Conservation (phyloP, 2,113 vertebrate genomes). For the Halcyon senegalensis region DNA sequence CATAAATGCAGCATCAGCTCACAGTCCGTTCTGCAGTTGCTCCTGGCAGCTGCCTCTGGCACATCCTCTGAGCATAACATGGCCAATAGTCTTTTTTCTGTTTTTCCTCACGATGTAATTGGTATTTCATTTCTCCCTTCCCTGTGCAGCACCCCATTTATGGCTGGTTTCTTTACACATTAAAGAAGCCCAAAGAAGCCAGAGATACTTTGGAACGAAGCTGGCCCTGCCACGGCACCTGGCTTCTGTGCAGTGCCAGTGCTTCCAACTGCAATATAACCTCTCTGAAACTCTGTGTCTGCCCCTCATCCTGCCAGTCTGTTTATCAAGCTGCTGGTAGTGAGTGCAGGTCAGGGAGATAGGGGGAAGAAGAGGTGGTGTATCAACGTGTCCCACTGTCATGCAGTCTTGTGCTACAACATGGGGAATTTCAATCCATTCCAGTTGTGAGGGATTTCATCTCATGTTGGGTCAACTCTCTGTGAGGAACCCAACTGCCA, state of each 20-base stretch:
- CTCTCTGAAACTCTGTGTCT: not conserved
- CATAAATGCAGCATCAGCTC: not conserved
- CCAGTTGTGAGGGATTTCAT: not conserved
- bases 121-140: not conserved
- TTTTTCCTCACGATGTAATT: not conserved
- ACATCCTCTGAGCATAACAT: rapidly evolving
- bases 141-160: not conserved
- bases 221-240: not conserved
- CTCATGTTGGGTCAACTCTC: not conserved
- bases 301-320: not conserved
- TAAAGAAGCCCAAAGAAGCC: not conserved
- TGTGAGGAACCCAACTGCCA: not conserved
- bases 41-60: not conserved
- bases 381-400: not conserved
- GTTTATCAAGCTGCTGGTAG: not conserved
- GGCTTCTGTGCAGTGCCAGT: not conserved
- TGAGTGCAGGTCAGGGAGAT: not conserved
- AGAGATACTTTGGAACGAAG: not conserved
- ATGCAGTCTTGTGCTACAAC: not conserved
- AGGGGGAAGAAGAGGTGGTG: not conserved
- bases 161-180: not conserved
- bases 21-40: not conserved
- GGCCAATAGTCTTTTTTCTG: not conserved
- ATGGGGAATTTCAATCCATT: not conserved
- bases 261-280: not conserved